These are phyloP conservation scores for Enteromius trimaculatus DNA, from an alignment of 2,797 vertebrate genomes.

Conservation along the genomic window DNA sequence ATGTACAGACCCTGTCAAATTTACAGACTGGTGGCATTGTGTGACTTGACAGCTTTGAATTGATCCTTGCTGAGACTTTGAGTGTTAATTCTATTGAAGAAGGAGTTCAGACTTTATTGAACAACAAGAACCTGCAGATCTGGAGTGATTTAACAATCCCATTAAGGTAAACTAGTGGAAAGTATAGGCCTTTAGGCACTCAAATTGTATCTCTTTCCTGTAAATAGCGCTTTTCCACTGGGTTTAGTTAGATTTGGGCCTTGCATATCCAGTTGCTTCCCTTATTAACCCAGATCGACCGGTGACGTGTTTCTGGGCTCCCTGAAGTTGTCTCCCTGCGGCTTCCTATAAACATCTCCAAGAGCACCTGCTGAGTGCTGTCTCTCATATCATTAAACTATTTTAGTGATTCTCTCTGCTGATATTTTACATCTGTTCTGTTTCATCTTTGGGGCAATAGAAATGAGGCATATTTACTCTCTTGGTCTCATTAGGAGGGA, in stretches of 20 bases:
- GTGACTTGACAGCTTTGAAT: neutral
- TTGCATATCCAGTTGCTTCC: slow-evolving; percentile 7
- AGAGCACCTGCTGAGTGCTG: slow-evolving; percentile 20
- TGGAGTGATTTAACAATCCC: neutral
- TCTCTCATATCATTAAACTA: slow-evolving; percentile 30
- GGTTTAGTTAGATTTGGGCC: neutral
- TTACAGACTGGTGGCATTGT: slow-evolving; percentile 24
- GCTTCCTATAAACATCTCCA: neutral
- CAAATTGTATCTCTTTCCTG: neutral
- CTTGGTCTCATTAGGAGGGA: slow-evolving; percentile 11
- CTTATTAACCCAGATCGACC: slow-evolving; percentile 30
- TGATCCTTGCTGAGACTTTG: neutral
- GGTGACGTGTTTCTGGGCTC: slow-evolving; percentile 18
- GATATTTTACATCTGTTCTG: neutral
- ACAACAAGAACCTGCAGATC: slow-evolving; percentile 14
- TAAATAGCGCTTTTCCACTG: neutral
- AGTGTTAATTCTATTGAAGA: neutral
- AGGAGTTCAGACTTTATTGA: slow-evolving; percentile 8
- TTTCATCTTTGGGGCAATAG: slow-evolving; percentile 2
- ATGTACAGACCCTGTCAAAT: slow-evolving; percentile 17
- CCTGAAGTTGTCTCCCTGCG: neutral
- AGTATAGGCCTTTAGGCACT: neutral
- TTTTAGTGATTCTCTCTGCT: slow-evolving; percentile 13
- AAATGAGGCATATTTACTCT: slow-evolving; percentile 1
- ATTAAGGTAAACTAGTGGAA: neutral